Evolutionary conservation across 1,140 invertebrate species (phyloP), one percentile per base, ranked within the genome.

Genomic region (Pogonus chalceus): DNA sequence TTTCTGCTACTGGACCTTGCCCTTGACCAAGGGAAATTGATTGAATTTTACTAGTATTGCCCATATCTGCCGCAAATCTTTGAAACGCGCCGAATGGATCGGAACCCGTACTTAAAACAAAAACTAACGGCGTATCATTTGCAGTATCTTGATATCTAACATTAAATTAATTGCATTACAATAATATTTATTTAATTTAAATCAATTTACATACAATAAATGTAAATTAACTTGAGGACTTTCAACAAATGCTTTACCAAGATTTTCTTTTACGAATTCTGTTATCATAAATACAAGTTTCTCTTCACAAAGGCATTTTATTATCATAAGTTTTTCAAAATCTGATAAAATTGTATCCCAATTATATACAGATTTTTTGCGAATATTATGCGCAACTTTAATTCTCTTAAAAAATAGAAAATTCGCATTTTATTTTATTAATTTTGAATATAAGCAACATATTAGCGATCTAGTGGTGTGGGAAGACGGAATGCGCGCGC

Each of bases 11-110:
- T 0, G 84, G 84, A 0, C 85, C 88, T 70, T 95, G 92, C 1
- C 92, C 92, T 74, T 95, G 91, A 0, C 92, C 92, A 7, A 96
- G 69, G 0, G 92, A 95, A 56, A 95, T 87, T 0, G 88, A 87
- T 58, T 85, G 81, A 53, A 92, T 80, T 59, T 82, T 82, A 0
- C 87, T 81, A 7, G 76, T 76, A 69, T 83, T 87, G 10, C 83
- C 83, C 77, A 83, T 83, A 63, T 94, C 88, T 1, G 76, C 76
- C 4, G 91, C 90, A 68, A 90, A 90, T 63, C 82, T 79, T 46
- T 85, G 78, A 58, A 90, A 87, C 0, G 79, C 77, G 3, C 82
- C 80, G 69, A 94, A 91, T 0, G 92, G 92, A 78, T 96, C 92
- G 0, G 87, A 90, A 2, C 92, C 92, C 22, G 89, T 85, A 50